Evolutionary conservation across 1,140 invertebrate genomes (phyloP).

Genomic region (Dryas iulia): DNA sequence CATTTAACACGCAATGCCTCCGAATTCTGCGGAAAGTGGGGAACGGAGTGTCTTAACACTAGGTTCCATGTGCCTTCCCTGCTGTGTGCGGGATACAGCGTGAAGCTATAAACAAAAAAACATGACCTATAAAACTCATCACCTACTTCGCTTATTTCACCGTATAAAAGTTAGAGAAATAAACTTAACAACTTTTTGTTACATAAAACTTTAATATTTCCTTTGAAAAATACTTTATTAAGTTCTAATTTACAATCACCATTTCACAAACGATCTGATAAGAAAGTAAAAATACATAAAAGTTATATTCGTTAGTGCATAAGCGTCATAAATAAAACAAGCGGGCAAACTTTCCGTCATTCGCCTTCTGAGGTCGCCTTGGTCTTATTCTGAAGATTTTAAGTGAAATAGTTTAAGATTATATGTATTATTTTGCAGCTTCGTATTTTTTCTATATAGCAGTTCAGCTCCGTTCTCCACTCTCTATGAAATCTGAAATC

Average conservation of each 20-base stretch:
- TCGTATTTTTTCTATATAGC: too few relatives aligned
- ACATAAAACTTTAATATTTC: background rate
- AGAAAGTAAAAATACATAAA: conserved; percentile 21
- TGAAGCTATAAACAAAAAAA: too few relatives aligned
- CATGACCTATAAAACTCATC: too few relatives aligned
- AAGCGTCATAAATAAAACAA: conserved; percentile 61
- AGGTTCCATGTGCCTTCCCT: background rate
- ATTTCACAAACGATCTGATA: conserved; percentile 16
- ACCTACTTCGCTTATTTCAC: too few relatives aligned
- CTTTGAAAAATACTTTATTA: background rate
- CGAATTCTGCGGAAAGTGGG: too few relatives aligned
- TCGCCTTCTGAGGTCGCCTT: conserved; percentile 34
- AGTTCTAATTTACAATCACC: conserved; percentile 7
- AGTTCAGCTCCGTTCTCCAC: too few relatives aligned
- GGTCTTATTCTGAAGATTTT: conserved; percentile 39
- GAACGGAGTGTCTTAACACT: too few relatives aligned
- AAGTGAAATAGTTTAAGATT: background rate
- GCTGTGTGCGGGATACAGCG: background rate
- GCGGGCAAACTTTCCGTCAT: conserved; percentile 49
- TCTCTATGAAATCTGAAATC: too few relatives aligned
- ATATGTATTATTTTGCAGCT: too few relatives aligned
- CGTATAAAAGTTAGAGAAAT: too few relatives aligned
- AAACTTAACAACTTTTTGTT: background rate
- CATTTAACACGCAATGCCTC: background rate
- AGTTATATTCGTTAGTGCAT: conserved; percentile 40